Conservation (phyloP, 1,140 invertebrate genomes). For the Pantala flavescens region DNA sequence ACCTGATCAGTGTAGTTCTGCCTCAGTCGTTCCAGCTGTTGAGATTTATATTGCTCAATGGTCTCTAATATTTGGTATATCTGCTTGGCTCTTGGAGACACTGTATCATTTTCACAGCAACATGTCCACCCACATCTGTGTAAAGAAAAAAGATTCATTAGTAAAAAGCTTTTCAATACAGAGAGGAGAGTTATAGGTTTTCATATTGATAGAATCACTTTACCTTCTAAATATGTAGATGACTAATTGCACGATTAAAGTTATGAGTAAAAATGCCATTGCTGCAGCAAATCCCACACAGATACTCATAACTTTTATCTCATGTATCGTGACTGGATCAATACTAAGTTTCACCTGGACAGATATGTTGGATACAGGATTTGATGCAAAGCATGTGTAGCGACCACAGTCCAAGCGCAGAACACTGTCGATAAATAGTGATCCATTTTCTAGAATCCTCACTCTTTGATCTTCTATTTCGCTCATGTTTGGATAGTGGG, state of each 20-base stretch:
- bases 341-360: constrained; percentile 60
- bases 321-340: constrained; percentile 67
- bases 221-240: constrained; percentile 59
- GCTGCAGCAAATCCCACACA: constrained; percentile 69
- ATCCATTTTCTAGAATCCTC: constrained; percentile 41
- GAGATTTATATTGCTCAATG: constrained; percentile 80
- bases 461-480: constrained; percentile 37
- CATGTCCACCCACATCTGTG: constrained; percentile 31
- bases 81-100: constrained; percentile 65
- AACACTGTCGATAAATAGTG: constrained; percentile 48
- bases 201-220: constrained; percentile 29
- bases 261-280: constrained; percentile 63
- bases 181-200: too few species aligned
- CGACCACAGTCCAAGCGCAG: constrained; percentile 69
- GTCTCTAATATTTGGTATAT: constrained; percentile 78
- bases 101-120: constrained; percentile 51
- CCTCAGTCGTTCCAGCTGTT: constrained; percentile 72
- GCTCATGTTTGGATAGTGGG: constrained; percentile 42
- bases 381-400: constrained; percentile 77
- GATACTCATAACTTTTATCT: constrained; percentile 73
- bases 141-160: constrained; percentile 22
- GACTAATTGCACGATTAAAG: constrained; percentile 63
- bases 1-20: constrained; percentile 89
- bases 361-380: constrained; percentile 66
- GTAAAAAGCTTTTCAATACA: too few species aligned